Conservation (phyloP, 53 echinoderm and acorn worm genomes). For the Stichopus horrens region DNA sequence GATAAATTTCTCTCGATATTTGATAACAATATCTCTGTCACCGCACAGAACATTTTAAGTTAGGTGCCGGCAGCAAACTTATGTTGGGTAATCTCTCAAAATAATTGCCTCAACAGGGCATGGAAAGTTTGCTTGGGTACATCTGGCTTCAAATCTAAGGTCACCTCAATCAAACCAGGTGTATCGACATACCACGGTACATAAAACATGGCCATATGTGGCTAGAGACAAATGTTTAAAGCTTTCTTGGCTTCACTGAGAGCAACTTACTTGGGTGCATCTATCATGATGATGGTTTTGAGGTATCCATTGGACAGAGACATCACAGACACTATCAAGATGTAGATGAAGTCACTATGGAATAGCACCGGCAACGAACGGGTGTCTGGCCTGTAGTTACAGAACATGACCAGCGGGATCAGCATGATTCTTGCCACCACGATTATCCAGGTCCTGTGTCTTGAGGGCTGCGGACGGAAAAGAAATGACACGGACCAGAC, state of each 20-base stretch:
- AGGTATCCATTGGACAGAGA: constrained; percentile 81
- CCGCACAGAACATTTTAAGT: too few species aligned
- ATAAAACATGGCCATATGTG: too few species aligned
- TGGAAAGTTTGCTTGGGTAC: too few species aligned
- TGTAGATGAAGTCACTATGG: constrained; percentile 75
- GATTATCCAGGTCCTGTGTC: constrained; percentile 72
- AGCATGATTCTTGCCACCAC: constrained; percentile 61
- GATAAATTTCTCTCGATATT: too few species aligned
- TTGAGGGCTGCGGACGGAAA: constrained; percentile 61
- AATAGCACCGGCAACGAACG: constrained; percentile 80
- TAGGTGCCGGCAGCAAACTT: too few species aligned
- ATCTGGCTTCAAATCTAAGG: too few species aligned
- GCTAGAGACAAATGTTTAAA: too few species aligned
- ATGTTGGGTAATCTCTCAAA: too few species aligned
- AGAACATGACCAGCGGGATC: constrained; percentile 85
- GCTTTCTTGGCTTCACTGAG: background rate
- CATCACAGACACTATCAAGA: constrained; percentile 66
- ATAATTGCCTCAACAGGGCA: too few species aligned
- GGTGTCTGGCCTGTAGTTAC: constrained; percentile 81
- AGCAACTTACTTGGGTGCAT: constrained; percentile 84
- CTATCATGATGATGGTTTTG: constrained; percentile 90
- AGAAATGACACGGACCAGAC: background rate
- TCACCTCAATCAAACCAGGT: too few species aligned
- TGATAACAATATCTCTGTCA: too few species aligned
- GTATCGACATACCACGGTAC: too few species aligned